These are phyloP conservation scores for Lophius piscatorius DNA, from an alignment of 2,113 vertebrate species.

Conservation along the genomic window DNA sequence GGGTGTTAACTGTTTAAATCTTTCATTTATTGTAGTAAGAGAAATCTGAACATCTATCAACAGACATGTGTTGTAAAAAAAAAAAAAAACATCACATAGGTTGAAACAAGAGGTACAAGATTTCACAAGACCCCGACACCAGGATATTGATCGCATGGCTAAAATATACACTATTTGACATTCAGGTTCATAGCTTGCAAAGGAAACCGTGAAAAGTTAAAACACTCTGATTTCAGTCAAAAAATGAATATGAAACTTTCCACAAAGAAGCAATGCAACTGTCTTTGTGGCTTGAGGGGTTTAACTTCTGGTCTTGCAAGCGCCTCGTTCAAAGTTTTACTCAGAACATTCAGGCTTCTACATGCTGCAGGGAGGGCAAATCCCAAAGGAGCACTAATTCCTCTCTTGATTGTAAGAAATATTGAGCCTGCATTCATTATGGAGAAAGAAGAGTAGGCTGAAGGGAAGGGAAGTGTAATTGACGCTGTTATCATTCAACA, in stretches of 20 bases:
- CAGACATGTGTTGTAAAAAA: not conserved
- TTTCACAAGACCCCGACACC: no score
- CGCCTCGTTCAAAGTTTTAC: constrained; percentile 28
- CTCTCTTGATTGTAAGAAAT: constrained; percentile 52
- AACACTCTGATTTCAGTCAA: no score
- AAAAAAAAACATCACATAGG: no score
- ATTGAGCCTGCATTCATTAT: constrained; percentile 43
- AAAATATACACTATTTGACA: no score
- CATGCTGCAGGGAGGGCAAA: constrained; percentile 51
- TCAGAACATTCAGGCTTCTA: constrained; percentile 53
- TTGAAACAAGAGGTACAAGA: no score
- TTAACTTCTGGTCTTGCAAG: constrained; percentile 33
- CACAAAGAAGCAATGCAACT: not conserved
- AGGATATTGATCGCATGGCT: no score
- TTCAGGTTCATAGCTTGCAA: not conserved
- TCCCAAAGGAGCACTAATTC: constrained; percentile 69
- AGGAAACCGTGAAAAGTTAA: not conserved
- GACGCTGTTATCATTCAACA: constrained; percentile 52
- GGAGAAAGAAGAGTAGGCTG: constrained; percentile 38
- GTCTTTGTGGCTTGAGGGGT: constrained; percentile 33
- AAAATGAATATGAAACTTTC: not conserved
- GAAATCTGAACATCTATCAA: no score
- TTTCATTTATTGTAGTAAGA: no score
- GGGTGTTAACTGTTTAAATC: not conserved
- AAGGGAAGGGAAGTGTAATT: constrained; percentile 59